Conservation (phyloP, 2,113 vertebrate species). For the Thermophis baileyi region DNA sequence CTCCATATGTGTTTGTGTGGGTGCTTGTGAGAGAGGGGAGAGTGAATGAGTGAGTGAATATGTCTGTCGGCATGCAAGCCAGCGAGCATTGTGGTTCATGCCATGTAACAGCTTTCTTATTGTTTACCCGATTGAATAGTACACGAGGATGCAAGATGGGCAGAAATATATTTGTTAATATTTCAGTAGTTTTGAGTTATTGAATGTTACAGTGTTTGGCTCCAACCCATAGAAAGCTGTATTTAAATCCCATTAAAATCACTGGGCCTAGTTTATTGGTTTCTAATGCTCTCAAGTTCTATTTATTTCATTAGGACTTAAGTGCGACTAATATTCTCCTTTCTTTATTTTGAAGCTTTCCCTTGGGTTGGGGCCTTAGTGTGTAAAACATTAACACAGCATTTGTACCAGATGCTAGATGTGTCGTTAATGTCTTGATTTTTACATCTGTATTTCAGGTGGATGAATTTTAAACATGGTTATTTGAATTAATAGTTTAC, state of each 20-base stretch:
- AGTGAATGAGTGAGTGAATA: neutral
- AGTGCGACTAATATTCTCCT: neutral
- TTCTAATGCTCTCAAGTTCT: neutral
- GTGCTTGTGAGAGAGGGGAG: neutral
- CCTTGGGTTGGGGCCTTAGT: neutral
- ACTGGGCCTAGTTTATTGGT: neutral
- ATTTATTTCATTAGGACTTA: neutral
- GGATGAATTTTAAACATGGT: constrained; percentile 31
- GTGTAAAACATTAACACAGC: constrained; percentile 9
- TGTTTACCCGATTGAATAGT: constrained; percentile 58
- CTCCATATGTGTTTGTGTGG: neutral
- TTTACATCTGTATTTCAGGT: constrained; percentile 27
- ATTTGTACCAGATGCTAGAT: constrained; percentile 7
- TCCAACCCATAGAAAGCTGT: neutral
- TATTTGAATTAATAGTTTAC: constrained; percentile 42
- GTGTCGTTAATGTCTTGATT: neutral
- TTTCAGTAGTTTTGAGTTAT: constrained; percentile 25
- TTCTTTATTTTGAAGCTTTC: neutral
- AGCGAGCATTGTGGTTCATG: constrained; percentile 52
- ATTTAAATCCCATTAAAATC: neutral
- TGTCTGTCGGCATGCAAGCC: neutral
- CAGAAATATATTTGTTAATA: constrained; percentile 39
- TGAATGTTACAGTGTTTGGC: constrained; percentile 14
- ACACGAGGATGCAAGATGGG: constrained; percentile 42
- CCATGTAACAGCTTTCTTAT: constrained; percentile 60